Percentiles rank a stretch among this genome's conserved stretches.
These are phyloP conservation scores for Drosophila subpulchrella DNA, from an alignment of 1,140 invertebrate genomes.

Conservation along the genomic window DNA sequence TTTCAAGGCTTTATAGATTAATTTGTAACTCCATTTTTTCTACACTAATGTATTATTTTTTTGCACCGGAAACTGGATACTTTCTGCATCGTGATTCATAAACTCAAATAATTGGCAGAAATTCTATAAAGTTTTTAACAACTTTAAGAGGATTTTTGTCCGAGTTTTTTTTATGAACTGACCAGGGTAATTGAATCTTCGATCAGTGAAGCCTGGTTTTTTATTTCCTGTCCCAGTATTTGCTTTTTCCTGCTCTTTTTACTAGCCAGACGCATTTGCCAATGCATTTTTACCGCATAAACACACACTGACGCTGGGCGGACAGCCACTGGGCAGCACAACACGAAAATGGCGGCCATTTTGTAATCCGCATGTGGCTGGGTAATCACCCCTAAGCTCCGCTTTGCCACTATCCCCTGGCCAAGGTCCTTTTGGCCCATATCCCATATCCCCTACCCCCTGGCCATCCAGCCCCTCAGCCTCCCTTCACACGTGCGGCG, in stretches of 20 bases:
- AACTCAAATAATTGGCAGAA: no score
- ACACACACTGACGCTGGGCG: slow-evolving; percentile 12
- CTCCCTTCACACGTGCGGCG: slow-evolving; percentile 42
- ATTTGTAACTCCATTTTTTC: not conserved
- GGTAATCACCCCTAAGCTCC: slow-evolving; percentile 73
- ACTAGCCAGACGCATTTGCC: slow-evolving; percentile 24
- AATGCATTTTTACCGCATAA: slow-evolving; percentile 75
- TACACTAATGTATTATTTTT: no score
- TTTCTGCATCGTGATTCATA: no score
- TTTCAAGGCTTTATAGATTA: no score
- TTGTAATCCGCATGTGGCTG: slow-evolving; percentile 81
- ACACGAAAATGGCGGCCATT: slow-evolving; percentile 77
- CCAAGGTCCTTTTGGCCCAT: not conserved
- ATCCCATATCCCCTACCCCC: not conserved
- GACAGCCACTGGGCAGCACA: slow-evolving; percentile 21
- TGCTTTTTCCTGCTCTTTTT: slow-evolving; percentile 20
- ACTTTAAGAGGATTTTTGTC: not conserved
- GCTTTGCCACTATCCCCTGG: slow-evolving; percentile 33
- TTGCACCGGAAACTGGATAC: no score
- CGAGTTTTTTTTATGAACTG: no score
- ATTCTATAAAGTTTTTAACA: not conserved
- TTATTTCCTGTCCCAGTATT: not conserved
- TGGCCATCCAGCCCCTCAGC: slow-evolving; percentile 7
- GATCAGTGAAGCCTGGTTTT: not conserved
- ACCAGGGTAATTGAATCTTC: slow-evolving; percentile 10